Percentiles rank a stretch among this genome's conserved stretches.
Conservation (phyloP, 64 coral and sea anemone species). For the Hydrozoanthus tunicans region DNA sequence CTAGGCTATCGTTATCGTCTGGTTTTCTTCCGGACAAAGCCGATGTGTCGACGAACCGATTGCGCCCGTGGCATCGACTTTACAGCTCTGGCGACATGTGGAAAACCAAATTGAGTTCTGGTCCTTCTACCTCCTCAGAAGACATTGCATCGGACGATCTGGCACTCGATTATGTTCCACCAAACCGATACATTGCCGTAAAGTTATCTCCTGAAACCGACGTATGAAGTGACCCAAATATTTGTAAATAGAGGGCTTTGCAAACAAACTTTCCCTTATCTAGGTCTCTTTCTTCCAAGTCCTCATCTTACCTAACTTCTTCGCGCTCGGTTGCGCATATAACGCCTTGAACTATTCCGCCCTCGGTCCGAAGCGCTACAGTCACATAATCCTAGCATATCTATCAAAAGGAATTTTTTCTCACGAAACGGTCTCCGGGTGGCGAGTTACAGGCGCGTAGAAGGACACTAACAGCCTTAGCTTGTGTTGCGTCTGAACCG, state of each 20-base stretch:
- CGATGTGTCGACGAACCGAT: background rate
- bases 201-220: conserved; percentile 56
- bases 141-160: conserved; percentile 29
- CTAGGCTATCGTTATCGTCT: conserved; percentile 7
- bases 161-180: background rate
- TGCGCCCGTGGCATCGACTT: conserved; percentile 40
- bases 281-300: background rate
- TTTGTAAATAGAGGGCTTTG: background rate
- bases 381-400: no score
- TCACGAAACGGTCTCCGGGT: no score
- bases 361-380: no score
- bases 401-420: no score
- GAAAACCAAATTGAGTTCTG: conserved; percentile 30
- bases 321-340: no score
- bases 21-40: conserved; percentile 18
- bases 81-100: conserved; percentile 18
- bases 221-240: background rate
- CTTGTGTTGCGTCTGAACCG: no score
- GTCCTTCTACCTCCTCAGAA: conserved; percentile 26
- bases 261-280: no score
- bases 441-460: no score
- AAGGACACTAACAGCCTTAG: no score
- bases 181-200: conserved; percentile 52
- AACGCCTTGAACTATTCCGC: no score
- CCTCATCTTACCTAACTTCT: background rate